These are phyloP conservation scores for Plumapathes pennacea DNA, from an alignment of 92 coral and sea anemone genomes.

Conservation along the genomic window DNA sequence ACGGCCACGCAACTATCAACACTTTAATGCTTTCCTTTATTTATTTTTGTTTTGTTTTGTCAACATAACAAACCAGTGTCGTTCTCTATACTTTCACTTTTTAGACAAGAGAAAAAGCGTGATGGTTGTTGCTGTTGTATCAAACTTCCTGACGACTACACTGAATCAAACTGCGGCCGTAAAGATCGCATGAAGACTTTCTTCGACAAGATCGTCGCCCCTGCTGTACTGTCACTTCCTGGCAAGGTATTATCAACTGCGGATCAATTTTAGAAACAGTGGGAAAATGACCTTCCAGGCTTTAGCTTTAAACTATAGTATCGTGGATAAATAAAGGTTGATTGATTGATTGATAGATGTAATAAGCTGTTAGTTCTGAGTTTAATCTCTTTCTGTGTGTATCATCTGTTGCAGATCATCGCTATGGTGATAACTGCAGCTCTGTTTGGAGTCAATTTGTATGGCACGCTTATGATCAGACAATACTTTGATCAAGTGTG, in stretches of 20 bases:
- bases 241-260: constrained; percentile 98
- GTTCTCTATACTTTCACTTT: not conserved
- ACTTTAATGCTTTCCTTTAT: constrained; percentile 1
- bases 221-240: constrained; percentile 67
- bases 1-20: too few relatives aligned
- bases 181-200: constrained; percentile 67
- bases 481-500: constrained; percentile 78
- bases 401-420: constrained; percentile 45
- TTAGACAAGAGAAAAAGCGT: constrained; percentile 67
- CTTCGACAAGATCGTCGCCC: constrained; percentile 62
- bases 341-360: too few relatives aligned
- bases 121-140: constrained; percentile 93
- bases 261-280: too few relatives aligned
- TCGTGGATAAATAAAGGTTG: too few relatives aligned
- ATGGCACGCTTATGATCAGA: constrained; percentile 80
- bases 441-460: constrained; percentile 82
- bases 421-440: constrained; percentile 62
- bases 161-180: constrained; percentile 70
- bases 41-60: not conserved
- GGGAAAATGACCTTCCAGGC: too few relatives aligned
- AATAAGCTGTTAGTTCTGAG: too few relatives aligned
- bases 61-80: not conserved
- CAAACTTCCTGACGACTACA: constrained; percentile 61
- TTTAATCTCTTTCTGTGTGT: not conserved
- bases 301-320: too few relatives aligned